Evolutionary conservation across 2,888 invertebrate genomes (phyloP).

Genomic region (Alviniconcha strummeri): DNA sequence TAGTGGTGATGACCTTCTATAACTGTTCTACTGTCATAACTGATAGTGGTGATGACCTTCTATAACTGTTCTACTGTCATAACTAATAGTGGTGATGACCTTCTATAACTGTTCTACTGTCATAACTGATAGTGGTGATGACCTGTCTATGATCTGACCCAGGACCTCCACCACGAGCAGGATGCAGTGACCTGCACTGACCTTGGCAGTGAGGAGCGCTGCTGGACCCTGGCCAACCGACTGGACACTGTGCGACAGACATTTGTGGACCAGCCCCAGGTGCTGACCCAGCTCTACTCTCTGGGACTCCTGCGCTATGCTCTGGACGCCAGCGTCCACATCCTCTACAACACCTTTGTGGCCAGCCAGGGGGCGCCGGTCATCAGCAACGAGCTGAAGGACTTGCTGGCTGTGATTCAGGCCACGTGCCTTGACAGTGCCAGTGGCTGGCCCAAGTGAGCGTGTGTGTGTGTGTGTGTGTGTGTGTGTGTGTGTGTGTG

Average conservation of each 20-base stretch:
- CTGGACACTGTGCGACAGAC: background rate
- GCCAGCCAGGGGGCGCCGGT: slow-evolving; percentile 54
- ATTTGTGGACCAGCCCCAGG: no score
- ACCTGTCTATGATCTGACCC: background rate
- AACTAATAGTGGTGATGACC: no score
- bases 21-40: no score
- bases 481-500: no score
- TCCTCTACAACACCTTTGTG: slow-evolving; percentile 47
- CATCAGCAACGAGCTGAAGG: slow-evolving; percentile 3
- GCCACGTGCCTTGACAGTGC: background rate
- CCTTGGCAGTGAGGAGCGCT: background rate
- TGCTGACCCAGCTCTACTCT: slow-evolving; percentile 36
- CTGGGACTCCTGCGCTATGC: slow-evolving; percentile 35
- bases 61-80: no score
- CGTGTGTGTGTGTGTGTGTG: no score
- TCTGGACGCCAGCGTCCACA: slow-evolving; percentile 31
- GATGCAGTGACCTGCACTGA: background rate
- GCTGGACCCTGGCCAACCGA: background rate
- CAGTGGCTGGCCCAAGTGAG: slow-evolving; percentile 48
- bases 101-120: no score
- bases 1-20: no score
- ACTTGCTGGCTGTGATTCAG: background rate
- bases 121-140: no score
- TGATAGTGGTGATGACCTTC: no score
- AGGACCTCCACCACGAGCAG: slow-evolving; percentile 36